These are phyloP conservation scores for Taxidea taxus DNA, from an alignment of 2,113 vertebrate genomes.

Conservation along the genomic window DNA sequence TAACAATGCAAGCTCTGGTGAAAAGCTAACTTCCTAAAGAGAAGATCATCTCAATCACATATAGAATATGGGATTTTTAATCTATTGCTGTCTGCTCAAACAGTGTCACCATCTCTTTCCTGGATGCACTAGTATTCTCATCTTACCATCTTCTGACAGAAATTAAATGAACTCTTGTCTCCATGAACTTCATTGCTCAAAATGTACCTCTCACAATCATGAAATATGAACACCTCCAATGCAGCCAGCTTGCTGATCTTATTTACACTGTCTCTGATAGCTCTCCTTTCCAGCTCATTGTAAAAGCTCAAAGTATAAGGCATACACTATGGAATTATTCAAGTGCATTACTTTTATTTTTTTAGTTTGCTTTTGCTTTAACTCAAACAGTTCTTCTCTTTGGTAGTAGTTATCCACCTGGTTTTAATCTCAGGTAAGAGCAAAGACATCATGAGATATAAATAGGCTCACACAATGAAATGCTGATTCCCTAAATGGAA, in stretches of 20 bases:
- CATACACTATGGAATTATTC: background rate
- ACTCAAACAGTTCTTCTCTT: background rate
- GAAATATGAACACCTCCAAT: conserved; percentile 43
- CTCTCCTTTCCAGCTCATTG: background rate
- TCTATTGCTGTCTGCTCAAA: background rate
- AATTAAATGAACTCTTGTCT: conserved; percentile 63
- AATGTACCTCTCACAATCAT: background rate
- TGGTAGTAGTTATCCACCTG: background rate
- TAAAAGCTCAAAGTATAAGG: background rate
- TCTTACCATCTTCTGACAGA: conserved; percentile 38
- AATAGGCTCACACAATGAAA: background rate
- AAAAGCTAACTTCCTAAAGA: background rate
- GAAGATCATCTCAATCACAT: background rate
- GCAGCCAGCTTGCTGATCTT: background rate
- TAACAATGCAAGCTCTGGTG: background rate
- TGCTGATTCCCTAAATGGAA: background rate
- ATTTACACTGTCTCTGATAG: background rate
- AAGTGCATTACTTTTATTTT: background rate
- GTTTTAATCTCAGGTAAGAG: background rate
- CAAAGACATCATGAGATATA: background rate
- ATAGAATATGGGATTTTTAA: background rate
- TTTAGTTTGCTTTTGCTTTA: background rate
- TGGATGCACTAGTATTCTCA: conserved; percentile 16
- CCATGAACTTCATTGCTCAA: conserved; percentile 61
- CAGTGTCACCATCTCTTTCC: conserved; percentile 31